A percentile compares a stretch with the other conserved stretches of the same genome.
phyloP scores from a whole-genome alignment of 1,140 invertebrate species.

The Zaprionus africanus region DNA sequence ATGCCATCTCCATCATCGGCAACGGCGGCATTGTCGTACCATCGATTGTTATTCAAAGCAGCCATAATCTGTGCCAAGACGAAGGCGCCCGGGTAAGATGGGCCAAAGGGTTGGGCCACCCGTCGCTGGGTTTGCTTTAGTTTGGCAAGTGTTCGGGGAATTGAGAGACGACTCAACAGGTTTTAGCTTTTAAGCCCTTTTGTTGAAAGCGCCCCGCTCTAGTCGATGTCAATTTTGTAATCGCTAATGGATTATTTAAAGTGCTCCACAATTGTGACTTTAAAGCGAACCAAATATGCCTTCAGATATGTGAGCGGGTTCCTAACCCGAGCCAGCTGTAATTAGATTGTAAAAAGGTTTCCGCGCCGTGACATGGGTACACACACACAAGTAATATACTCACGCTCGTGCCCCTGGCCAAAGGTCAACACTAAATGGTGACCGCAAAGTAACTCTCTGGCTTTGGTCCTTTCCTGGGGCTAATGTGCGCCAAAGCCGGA shows the following conservation, averaged over 20 bases:
- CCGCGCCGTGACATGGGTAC: constrained; percentile 51
- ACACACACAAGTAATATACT: not conserved
- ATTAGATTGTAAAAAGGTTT: constrained; percentile 70
- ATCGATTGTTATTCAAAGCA: constrained; percentile 83
- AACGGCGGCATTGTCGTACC: constrained; percentile 65
- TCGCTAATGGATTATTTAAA: constrained; percentile 82
- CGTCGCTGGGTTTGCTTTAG: constrained; percentile 55
- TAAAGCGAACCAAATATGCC: constrained; percentile 44
- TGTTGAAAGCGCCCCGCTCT: constrained; percentile 28
- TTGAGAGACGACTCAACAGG: constrained; percentile 84
- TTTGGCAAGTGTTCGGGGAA: constrained; percentile 83
- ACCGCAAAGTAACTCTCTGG: constrained; percentile 48
- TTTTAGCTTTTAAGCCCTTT: constrained; percentile 84
- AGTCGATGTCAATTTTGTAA: constrained; percentile 48
- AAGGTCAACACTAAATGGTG: constrained; percentile 50
- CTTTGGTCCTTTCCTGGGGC: constrained; percentile 48
- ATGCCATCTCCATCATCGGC: constrained; percentile 57
- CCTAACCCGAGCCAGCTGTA: constrained; percentile 43
- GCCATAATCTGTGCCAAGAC: constrained; percentile 76
- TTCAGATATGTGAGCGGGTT: not conserved
- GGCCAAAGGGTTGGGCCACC: constrained; percentile 27
- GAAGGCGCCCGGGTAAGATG: constrained; percentile 25
- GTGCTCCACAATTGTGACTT: constrained; percentile 46
- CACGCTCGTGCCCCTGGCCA: not conserved
- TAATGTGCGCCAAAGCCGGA: constrained; percentile 72